A percentile compares a stretch with the other conserved stretches of the same genome.
These are phyloP conservation scores for Rattus norvegicus DNA, from an alignment of 2,113 vertebrate species.

Conservation along the genomic window DNA sequence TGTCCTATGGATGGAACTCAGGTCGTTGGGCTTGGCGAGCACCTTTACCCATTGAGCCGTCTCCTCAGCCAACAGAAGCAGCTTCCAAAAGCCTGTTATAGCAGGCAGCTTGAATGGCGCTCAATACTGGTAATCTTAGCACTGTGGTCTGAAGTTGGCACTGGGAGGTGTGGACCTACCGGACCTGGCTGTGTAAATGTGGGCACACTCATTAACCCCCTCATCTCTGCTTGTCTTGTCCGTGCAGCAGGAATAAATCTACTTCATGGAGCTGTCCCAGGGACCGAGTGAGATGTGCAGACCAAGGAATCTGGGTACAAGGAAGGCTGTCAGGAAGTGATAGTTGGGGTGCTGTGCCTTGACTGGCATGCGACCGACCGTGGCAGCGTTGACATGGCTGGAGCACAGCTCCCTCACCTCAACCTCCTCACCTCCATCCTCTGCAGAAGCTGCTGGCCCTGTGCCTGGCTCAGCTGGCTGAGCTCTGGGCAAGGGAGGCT, in stretches of 20 bases:
- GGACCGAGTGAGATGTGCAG: background rate
- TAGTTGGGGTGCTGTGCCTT: background rate
- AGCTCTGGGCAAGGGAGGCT: background rate
- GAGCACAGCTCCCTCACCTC: background rate
- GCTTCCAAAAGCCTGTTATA: background rate
- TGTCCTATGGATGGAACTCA: background rate
- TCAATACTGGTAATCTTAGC: background rate
- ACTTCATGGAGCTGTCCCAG: background rate
- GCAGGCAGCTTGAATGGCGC: background rate
- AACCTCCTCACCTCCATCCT: background rate
- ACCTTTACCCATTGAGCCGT: background rate
- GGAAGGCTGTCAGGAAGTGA: background rate
- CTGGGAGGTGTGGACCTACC: background rate
- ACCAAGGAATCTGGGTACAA: background rate
- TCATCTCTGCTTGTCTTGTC: background rate
- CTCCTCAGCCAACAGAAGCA: background rate
- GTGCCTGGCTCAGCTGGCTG: slow-evolving; percentile 26
- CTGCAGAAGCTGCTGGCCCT: slow-evolving; percentile 5
- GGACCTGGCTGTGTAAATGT: background rate
- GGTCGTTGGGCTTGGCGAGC: background rate
- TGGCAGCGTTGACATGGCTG: background rate
- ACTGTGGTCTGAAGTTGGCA: background rate
- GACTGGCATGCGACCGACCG: background rate
- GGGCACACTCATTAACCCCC: background rate
- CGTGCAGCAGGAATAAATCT: background rate